Conservation (phyloP, 2,797 vertebrate genomes). For the Malacoraja senta region DNA sequence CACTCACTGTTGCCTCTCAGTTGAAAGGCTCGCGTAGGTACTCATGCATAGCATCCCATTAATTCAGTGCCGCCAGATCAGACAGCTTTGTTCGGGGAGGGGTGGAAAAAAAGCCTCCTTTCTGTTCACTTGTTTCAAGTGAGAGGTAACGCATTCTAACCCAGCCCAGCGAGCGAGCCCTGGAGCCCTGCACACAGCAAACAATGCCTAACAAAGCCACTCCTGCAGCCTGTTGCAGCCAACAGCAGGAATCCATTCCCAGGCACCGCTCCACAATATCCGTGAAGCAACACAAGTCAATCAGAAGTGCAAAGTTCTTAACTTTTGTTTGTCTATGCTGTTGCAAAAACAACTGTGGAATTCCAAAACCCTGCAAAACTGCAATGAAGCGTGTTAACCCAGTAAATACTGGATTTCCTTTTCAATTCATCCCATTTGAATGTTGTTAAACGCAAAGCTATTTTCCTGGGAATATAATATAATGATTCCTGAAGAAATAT, state of each 20-base stretch:
- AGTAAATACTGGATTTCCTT: not conserved
- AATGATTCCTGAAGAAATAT: too few species aligned
- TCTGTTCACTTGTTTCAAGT: constrained; percentile 48
- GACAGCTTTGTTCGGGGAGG: constrained; percentile 39
- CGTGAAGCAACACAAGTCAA: constrained; percentile 42
- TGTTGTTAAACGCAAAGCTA: not conserved
- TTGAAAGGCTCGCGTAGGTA: not conserved
- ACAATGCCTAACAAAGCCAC: constrained; percentile 39
- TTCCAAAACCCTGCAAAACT: constrained; percentile 31
- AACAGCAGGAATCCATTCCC: constrained; percentile 32
- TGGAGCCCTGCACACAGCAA: constrained; percentile 41
- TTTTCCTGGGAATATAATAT: too few species aligned
- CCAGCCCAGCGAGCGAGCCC: constrained; percentile 40
- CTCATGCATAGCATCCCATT: constrained; percentile 37
- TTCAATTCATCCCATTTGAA: not conserved
- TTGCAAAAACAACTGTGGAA: constrained; percentile 45
- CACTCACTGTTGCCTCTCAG: not conserved
- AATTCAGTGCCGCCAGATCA: constrained; percentile 34
- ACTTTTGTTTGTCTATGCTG: constrained; percentile 42
- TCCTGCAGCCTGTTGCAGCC: constrained; percentile 8
- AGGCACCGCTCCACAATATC: constrained; percentile 38
- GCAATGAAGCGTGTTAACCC: constrained; percentile 2
- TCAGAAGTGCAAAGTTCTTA: constrained; percentile 38
- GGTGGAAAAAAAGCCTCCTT: constrained; percentile 43
- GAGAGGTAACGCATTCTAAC: constrained; percentile 45